phyloP scores from a whole-genome alignment of 1,140 invertebrate genomes.

The Lepidurus arcticus region DNA sequence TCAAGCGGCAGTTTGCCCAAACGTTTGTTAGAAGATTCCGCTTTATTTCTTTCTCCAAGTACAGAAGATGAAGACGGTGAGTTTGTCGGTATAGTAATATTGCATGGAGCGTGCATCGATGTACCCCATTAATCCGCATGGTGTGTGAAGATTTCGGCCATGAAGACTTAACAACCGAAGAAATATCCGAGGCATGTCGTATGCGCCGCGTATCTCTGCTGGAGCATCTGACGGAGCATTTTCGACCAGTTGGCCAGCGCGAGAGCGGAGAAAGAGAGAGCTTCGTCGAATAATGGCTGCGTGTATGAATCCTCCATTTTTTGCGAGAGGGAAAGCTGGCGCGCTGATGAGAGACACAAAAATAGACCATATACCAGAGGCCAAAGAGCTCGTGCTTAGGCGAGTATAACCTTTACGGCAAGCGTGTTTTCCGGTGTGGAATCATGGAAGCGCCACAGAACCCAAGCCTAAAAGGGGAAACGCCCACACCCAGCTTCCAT shows the following conservation, averaged over 20 bases:
- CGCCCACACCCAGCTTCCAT: neutral
- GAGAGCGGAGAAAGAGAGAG: neutral
- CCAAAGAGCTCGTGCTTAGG: neutral
- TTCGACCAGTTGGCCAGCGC: neutral
- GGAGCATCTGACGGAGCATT: neutral
- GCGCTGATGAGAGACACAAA: neutral
- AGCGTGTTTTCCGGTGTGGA: constrained; percentile 1
- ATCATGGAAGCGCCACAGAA: constrained; percentile 1
- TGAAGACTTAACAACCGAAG: neutral
- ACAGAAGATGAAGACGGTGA: constrained; percentile 22
- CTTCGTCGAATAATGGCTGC: neutral
- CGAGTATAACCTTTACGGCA: neutral
- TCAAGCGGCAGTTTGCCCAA: constrained; percentile 41
- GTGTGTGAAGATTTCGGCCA: constrained; percentile 1
- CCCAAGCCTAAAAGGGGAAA: neutral
- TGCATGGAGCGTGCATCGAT: constrained; percentile 24
- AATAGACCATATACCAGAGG: neutral
- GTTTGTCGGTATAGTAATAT: neutral
- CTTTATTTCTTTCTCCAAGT: constrained; percentile 1
- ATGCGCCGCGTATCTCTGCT: neutral
- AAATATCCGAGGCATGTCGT: constrained; percentile 13
- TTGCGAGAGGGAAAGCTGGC: neutral
- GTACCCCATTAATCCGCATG: constrained; percentile 26
- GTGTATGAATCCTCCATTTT: neutral
- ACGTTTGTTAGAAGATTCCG: constrained; percentile 8